A percentile compares a stretch with the other conserved stretches of the same genome.
Conservation (phyloP, 2,888 invertebrate species). For the Bombylius major region DNA sequence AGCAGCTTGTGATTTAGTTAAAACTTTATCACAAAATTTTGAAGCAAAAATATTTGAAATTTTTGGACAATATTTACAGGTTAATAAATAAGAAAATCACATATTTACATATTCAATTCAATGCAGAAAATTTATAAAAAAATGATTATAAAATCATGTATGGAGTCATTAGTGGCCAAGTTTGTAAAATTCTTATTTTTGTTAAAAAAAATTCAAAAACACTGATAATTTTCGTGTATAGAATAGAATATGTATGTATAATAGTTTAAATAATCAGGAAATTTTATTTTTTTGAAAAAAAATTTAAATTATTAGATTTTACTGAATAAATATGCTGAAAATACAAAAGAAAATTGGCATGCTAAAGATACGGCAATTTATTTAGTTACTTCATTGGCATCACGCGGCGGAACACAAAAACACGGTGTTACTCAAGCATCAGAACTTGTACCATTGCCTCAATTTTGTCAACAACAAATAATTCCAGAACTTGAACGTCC, state of each 20-base stretch:
- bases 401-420: conserved; percentile 76
- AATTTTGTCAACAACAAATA: conserved; percentile 81
- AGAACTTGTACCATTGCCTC: conserved; percentile 74
- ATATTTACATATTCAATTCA: neutral
- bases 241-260: neutral
- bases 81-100: neutral
- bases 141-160: conserved; percentile 27
- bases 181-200: too few species aligned
- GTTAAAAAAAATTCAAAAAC: neutral
- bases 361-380: conserved; percentile 94
- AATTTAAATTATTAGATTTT: conserved; percentile 20
- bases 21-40: conserved; percentile 76
- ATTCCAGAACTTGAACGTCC: conserved; percentile 68
- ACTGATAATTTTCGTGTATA: neutral
- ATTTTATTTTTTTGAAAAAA: neutral
- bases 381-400: conserved; percentile 87
- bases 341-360: conserved; percentile 73
- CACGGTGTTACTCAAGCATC: conserved; percentile 87
- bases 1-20: conserved; percentile 94
- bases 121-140: neutral
- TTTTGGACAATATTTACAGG: conserved; percentile 77
- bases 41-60: conserved; percentile 78
- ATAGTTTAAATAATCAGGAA: neutral
- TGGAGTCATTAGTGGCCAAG: neutral
- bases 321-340: conserved; percentile 59